Conservation (phyloP, 2,113 vertebrate genomes). For the Eublepharis macularius region DNA sequence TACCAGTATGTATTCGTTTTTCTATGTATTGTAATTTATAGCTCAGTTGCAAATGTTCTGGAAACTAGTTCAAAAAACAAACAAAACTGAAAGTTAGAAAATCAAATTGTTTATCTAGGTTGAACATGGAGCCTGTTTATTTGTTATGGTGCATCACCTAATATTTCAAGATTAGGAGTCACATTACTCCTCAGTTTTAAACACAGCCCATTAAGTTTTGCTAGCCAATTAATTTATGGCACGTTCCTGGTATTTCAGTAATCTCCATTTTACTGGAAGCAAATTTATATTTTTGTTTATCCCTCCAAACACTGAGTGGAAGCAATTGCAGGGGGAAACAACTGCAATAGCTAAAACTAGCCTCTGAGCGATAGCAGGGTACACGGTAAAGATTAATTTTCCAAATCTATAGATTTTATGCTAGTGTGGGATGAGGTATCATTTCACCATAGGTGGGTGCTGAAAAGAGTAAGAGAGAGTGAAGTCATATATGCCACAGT, state of each 20-base stretch:
- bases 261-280: constrained; percentile 26
- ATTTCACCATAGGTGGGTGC: not conserved
- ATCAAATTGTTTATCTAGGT: constrained; percentile 62
- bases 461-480: not conserved
- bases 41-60: constrained; percentile 36
- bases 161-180: constrained; percentile 63
- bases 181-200: constrained; percentile 60
- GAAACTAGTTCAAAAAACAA: not conserved
- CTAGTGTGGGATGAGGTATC: too few relatives aligned
- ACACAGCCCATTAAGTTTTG: constrained; percentile 51
- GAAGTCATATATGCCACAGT: not conserved
- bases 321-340: not conserved
- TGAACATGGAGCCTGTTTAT: constrained; percentile 49
- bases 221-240: constrained; percentile 54
- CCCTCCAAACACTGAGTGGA: not conserved
- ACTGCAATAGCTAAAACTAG: not conserved
- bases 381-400: too few relatives aligned
- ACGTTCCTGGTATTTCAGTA: constrained; percentile 54
- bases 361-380: too few relatives aligned
- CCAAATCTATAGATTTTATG: too few relatives aligned
- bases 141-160: constrained; percentile 59
- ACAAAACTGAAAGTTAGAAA: constrained; percentile 54
- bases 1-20: constrained; percentile 17
- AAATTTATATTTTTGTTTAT: constrained; percentile 25
- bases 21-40: constrained; percentile 49